Evolutionary conservation across 2,888 invertebrate genomes (phyloP).

Genomic region (Halictus ligatus): DNA sequence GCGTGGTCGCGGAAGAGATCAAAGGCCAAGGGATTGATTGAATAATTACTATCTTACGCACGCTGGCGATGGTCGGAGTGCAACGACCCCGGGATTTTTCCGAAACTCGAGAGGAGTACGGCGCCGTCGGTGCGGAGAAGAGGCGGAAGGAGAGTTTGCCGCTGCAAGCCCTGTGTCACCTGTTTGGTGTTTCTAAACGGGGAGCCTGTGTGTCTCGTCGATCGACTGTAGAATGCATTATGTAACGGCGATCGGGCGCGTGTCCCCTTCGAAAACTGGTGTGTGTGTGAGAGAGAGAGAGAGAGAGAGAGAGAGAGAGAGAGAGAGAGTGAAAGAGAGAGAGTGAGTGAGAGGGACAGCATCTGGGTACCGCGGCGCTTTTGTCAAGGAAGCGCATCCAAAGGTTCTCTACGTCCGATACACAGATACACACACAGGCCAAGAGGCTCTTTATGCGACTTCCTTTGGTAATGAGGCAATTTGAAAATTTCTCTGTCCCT

Average conservation of each 20-base stretch:
- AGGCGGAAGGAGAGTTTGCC: not conserved
- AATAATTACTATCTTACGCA: not conserved
- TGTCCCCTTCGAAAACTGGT: not conserved
- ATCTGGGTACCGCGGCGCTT: not conserved
- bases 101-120: not conserved
- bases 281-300: not conserved
- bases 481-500: conserved; percentile 39
- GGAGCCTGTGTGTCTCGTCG: not conserved
- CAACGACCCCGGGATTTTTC: not conserved
- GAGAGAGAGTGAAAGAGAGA: not conserved
- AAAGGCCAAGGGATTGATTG: not conserved
- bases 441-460: conserved; percentile 2
- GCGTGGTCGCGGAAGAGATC: not conserved
- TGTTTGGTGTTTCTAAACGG: not conserved
- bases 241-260: not conserved
- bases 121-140: not conserved
- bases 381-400: conserved; percentile 9
- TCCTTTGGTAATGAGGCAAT: conserved; percentile 27
- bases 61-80: not conserved
- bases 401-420: not conserved
- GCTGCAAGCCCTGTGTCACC: not conserved
- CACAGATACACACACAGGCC: not conserved
- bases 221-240: not conserved
- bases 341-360: not conserved
- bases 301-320: not conserved